Conservation (phyloP, 2,113 vertebrate genomes). For the Crotophaga sulcirostris region DNA sequence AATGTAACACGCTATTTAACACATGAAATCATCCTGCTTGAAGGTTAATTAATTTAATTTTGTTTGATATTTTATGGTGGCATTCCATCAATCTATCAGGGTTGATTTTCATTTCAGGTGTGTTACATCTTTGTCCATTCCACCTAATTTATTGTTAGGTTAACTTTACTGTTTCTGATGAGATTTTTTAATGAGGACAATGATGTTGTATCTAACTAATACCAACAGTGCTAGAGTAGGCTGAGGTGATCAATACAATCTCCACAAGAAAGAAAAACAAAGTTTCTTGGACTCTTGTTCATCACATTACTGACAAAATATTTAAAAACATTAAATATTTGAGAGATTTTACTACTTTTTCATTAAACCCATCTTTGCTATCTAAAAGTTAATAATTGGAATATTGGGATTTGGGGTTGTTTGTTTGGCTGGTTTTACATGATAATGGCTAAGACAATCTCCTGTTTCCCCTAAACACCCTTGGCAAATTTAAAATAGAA, state of each 20-base stretch:
- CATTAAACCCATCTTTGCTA: not conserved
- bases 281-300: not conserved
- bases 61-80: not conserved
- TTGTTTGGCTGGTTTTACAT: no score
- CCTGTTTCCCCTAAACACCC: no score
- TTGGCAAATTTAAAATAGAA: not conserved
- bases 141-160: not conserved
- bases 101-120: not conserved
- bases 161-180: not conserved
- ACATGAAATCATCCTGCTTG: not conserved
- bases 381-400: not conserved
- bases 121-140: not conserved
- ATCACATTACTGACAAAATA: not conserved
- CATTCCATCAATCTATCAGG: not conserved
- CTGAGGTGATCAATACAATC: not conserved
- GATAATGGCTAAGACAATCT: no score
- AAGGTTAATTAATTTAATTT: slow-evolving; percentile 16
- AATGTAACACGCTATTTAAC: not conserved
- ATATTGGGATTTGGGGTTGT: accelerated
- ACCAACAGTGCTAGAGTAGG: not conserved
- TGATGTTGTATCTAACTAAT: not conserved
- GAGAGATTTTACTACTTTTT: not conserved
- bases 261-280: not conserved
- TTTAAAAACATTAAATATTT: not conserved
- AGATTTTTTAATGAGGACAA: not conserved